These are phyloP conservation scores for Probaryconus sp. DNA, from an alignment of 1,140 invertebrate genomes.

Conservation along the genomic window DNA sequence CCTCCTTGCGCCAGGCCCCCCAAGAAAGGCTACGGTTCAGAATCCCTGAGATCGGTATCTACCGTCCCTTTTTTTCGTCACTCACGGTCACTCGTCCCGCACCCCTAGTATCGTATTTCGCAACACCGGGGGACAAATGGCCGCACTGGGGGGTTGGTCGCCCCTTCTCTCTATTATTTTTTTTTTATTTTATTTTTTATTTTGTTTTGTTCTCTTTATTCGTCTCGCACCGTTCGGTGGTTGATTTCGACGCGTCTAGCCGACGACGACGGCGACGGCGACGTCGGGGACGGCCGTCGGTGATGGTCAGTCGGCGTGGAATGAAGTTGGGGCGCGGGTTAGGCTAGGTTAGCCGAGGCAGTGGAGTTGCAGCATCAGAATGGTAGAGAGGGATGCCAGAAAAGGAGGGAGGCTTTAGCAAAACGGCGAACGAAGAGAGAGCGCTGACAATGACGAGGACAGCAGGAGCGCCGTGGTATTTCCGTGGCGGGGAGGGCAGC, in stretches of 20 bases:
- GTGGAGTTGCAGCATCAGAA: constrained; percentile 73
- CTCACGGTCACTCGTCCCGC: constrained; percentile 44
- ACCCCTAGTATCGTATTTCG: constrained; percentile 12
- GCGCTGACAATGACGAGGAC: constrained; percentile 50
- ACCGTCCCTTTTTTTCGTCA: constrained; percentile 22
- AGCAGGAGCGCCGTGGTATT: constrained; percentile 53
- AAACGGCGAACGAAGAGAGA: constrained; percentile 59
- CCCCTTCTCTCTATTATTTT: too few species aligned
- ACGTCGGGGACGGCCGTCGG: constrained; percentile 75
- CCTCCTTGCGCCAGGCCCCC: constrained; percentile 24
- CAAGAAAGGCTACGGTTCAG: background rate
- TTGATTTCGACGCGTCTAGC: constrained; percentile 47
- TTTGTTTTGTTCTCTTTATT: constrained; percentile 3
- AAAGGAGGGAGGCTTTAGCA: constrained; percentile 60
- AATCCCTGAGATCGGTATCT: constrained; percentile 5
- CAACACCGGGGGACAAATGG: too few species aligned
- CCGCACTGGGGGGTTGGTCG: too few species aligned
- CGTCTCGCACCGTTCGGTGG: constrained; percentile 11
- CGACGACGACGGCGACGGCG: constrained; percentile 60
- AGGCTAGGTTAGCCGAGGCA: constrained; percentile 72
- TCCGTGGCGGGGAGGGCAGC: constrained; percentile 25
- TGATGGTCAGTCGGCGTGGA: constrained; percentile 79
- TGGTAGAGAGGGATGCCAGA: constrained; percentile 56
- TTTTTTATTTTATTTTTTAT: background rate
- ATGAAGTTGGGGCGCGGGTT: constrained; percentile 77